phyloP scores from a whole-genome alignment of 1,140 invertebrate genomes.

The Phocides pigmalion region DNA sequence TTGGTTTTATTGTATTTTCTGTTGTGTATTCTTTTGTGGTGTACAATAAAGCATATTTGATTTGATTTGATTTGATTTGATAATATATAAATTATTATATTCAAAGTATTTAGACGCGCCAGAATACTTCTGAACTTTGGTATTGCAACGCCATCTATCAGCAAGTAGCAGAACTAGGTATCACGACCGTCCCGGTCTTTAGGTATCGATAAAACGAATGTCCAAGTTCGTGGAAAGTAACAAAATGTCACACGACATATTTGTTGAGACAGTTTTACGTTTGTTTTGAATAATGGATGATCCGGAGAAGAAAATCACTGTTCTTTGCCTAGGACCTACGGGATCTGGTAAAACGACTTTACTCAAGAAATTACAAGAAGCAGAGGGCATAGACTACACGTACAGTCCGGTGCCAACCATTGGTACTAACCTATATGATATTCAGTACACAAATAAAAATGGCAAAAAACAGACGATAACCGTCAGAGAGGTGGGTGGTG shows the following conservation, averaged over 20 bases:
- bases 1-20: too few relatives aligned
- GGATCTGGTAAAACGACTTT: conserved; percentile 93
- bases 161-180: conserved; percentile 46
- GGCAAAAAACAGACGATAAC: conserved; percentile 75
- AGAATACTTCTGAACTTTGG: background rate
- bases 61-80: too few relatives aligned
- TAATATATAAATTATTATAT: too few relatives aligned
- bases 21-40: too few relatives aligned
- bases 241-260: background rate
- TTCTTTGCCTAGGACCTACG: conserved; percentile 90
- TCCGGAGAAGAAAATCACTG: conserved; percentile 76
- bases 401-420: conserved; percentile 90
- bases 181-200: conserved; percentile 6
- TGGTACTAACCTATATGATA: conserved; percentile 89
- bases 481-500: conserved; percentile 89
- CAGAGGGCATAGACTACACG: conserved; percentile 87
- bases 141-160: conserved; percentile 46
- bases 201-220: conserved; percentile 53
- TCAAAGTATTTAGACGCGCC: too few relatives aligned
- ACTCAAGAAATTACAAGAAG: conserved; percentile 88
- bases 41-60: too few relatives aligned
- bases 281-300: conserved; percentile 73
- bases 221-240: conserved; percentile 5
- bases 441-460: conserved; percentile 84
- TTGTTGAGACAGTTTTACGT: background rate